Percentiles rank a stretch among this genome's conserved stretches.
These are phyloP conservation scores for Galeopterus variegatus DNA, from an alignment of 2,113 vertebrate genomes.

Conservation along the genomic window DNA sequence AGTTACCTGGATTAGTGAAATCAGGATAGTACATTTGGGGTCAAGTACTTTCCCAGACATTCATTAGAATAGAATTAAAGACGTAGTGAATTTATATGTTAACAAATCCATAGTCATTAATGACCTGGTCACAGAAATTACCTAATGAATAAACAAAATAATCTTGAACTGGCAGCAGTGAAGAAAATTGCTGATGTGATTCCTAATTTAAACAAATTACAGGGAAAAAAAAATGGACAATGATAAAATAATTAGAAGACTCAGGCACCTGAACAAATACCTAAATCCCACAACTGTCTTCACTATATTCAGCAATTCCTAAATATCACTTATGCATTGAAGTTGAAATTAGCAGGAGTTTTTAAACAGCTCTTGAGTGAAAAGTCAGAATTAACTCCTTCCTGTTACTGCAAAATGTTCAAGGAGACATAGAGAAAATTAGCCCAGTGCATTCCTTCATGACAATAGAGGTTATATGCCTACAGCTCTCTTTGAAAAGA, in stretches of 20 bases:
- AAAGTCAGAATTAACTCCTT: conserved; percentile 37
- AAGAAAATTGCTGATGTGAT: conserved; percentile 30
- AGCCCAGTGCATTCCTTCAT: background rate
- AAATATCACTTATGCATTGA: background rate
- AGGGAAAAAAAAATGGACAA: conserved; percentile 15
- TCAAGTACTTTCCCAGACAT: background rate
- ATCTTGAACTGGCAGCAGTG: background rate
- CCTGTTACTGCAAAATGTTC: background rate
- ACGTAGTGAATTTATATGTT: background rate
- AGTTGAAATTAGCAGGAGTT: conserved; percentile 35
- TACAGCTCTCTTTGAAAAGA: conserved; percentile 35
- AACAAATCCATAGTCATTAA: conserved; percentile 2
- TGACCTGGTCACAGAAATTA: background rate
- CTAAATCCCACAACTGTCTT: conserved; percentile 55
- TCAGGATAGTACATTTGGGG: background rate
- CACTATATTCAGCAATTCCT: background rate
- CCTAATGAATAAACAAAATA: conserved; percentile 18
- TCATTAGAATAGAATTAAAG: background rate
- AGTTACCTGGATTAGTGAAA: background rate
- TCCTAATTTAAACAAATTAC: conserved; percentile 70
- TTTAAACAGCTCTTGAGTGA: conserved; percentile 2
- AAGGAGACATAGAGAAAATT: background rate
- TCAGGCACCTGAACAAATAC: conserved; percentile 52
- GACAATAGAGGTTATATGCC: background rate
- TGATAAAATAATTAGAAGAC: conserved; percentile 68